phyloP scores from a whole-genome alignment of 2,113 vertebrate species.

The Lota lota region DNA sequence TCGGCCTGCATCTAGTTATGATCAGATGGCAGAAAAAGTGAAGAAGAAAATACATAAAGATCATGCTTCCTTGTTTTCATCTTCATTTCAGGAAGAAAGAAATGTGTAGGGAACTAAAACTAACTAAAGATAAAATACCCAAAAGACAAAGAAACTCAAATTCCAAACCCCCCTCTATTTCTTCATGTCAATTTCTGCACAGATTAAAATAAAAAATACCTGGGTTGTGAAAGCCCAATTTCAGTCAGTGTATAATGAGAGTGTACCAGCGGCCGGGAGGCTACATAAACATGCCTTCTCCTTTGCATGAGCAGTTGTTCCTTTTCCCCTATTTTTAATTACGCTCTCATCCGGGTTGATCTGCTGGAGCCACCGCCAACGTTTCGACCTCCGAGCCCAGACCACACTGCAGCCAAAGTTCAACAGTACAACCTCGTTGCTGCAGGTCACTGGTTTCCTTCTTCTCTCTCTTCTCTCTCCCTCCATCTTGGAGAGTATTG shows the following conservation, averaged over 20 bases:
- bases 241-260: too few species aligned
- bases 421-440: slow-evolving; percentile 49
- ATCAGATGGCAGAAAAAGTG: too few species aligned
- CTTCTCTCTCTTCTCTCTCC: slow-evolving; percentile 14
- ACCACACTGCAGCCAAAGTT: slow-evolving; percentile 32
- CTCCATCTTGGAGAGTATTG: slow-evolving; percentile 24
- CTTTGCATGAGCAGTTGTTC: slow-evolving; percentile 34
- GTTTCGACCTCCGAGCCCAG: slow-evolving; percentile 24
- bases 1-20: too few species aligned
- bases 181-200: not conserved
- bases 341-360: slow-evolving; percentile 23
- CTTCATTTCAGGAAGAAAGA: too few species aligned
- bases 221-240: too few species aligned
- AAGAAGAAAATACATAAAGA: slow-evolving; percentile 9
- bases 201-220: not conserved
- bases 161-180: not conserved
- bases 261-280: too few species aligned
- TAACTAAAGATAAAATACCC: not conserved
- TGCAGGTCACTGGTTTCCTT: slow-evolving; percentile 33
- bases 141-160: not conserved
- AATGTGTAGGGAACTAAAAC: too few species aligned
- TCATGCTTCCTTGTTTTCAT: slow-evolving; percentile 1
- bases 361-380: slow-evolving; percentile 2
- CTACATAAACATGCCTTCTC: not conserved
- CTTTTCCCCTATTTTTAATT: slow-evolving; percentile 9